Evolutionary conservation across 2,113 vertebrate species (phyloP), one percentile per base, ranked within the genome.

Genomic region (Ahaetulla prasina): DNA sequence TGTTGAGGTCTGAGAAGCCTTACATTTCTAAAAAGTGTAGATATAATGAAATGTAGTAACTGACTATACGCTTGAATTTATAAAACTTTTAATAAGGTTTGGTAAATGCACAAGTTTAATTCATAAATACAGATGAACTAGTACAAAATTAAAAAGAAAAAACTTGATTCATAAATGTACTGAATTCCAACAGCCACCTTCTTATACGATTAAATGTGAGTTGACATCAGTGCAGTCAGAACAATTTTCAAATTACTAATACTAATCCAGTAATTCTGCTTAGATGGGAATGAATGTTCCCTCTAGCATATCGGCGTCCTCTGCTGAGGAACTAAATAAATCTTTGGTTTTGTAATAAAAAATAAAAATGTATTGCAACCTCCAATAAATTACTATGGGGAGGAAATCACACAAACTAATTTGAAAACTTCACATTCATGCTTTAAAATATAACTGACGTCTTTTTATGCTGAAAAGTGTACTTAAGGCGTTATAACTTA

Each of bases 261-360:
- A 91, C 87, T 94, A 35, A 90, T 85, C 12, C 88, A 87, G 20
- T 2, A 85, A 89, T 39, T 55, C 54, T 60, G 88, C 74, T 85
- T 91, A 87, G 63, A 68, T 85, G 4, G 8, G 35, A 93, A 74
- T 4, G 8, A 14, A 92, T 0, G 3, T 85, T 94, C 94, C 87
- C 43, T 95, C 91, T 90, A 74, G 30, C 88, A 22, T 89, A 60
- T 84, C 45, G 94, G 89, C 85, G 92, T 50, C 89, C 87, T 90
- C 91, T 94, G 49, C 4, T 88, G 80, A 85, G 49, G 57, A 95
- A 74, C 92, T 85, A 63, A 93, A 20, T 25, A 85, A 88, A 89
- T 95, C 97, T 97, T 97, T 97, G 95, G 96, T 93, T 95, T 93
- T 89, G n/a, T 27, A 94, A 94, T 92, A 92, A 92, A 87, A 93